Percentiles rank a stretch among this genome's conserved stretches.
Conservation (phyloP, 2,888 invertebrate genomes). For the Selenia dentaria region DNA sequence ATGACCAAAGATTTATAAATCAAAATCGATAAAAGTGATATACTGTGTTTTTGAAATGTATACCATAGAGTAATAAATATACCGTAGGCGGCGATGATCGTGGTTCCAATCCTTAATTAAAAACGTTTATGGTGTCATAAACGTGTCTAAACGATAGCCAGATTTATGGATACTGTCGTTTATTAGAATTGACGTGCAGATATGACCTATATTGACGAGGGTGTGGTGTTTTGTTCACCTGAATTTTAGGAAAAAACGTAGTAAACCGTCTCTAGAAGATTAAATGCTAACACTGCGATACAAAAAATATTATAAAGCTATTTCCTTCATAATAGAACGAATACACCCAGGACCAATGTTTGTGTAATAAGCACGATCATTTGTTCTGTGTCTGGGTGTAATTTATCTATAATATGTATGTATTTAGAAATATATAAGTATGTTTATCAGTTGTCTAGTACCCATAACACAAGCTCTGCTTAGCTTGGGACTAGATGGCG, state of each 20-base stretch:
- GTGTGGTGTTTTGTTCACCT: conserved; percentile 25
- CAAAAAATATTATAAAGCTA: too few species aligned
- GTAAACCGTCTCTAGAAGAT: neutral
- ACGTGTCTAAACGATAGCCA: conserved; percentile 64
- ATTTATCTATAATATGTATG: too few species aligned
- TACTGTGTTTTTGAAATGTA: conserved; percentile 2
- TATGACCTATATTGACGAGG: conserved; percentile 26
- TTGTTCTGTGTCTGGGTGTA: too few species aligned
- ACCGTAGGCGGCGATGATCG: conserved; percentile 60
- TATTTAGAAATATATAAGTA: too few species aligned
- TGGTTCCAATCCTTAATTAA: conserved; percentile 78
- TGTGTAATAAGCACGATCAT: too few species aligned
- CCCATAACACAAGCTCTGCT: too few species aligned
- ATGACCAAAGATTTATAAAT: neutral
- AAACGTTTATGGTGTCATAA: conserved; percentile 75
- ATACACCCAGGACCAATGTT: too few species aligned
- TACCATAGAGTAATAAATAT: conserved; percentile 39
- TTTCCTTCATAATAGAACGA: too few species aligned
- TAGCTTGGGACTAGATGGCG: too few species aligned
- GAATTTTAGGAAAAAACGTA: conserved; percentile 12
- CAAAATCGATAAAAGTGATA: neutral
- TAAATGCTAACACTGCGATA: too few species aligned
- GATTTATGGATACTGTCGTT: conserved; percentile 41
- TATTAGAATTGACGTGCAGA: conserved; percentile 41
- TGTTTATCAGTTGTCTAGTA: too few species aligned